Evolutionary conservation across 1,140 invertebrate species (phyloP).

Genomic region (Rhyzopertha dominica): DNA sequence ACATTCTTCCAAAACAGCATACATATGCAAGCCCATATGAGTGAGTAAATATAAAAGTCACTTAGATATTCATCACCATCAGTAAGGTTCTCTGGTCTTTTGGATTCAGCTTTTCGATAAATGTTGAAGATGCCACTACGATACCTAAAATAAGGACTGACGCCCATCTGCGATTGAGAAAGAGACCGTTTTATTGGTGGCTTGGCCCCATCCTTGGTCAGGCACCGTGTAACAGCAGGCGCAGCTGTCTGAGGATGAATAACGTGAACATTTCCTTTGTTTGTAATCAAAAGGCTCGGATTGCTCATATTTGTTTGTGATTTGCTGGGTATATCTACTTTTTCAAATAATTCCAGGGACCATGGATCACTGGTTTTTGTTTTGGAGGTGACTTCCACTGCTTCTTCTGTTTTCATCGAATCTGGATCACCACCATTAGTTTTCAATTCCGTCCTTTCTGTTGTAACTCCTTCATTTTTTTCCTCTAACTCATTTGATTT

Average conservation of each 20-base stretch:
- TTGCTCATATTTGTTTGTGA: slow-evolving; percentile 13
- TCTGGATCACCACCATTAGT: not conserved
- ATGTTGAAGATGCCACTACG: too few species aligned
- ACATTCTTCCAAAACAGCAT: slow-evolving; percentile 68
- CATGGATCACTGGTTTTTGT: slow-evolving; percentile 24
- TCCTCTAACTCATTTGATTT: not conserved
- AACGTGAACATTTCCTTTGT: slow-evolving; percentile 24
- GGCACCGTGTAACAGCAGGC: too few species aligned
- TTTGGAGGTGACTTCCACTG: too few species aligned
- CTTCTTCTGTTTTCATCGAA: not conserved
- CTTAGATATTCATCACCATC: slow-evolving; percentile 31
- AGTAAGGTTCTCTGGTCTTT: slow-evolving; percentile 8
- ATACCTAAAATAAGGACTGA: too few species aligned
- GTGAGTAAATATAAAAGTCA: slow-evolving; percentile 57
- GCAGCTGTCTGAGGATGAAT: slow-evolving; percentile 14
- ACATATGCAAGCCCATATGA: slow-evolving; percentile 62
- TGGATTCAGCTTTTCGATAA: too few species aligned
- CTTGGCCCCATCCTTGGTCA: too few species aligned
- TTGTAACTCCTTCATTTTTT: not conserved
- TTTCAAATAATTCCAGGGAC: slow-evolving; percentile 37
- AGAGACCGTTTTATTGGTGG: too few species aligned
- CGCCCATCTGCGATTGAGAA: too few species aligned
- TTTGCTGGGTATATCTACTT: slow-evolving; percentile 7
- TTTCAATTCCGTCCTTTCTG: not conserved
- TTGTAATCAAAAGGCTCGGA: slow-evolving; percentile 23